These are phyloP conservation scores for Gouania willdenowi DNA, from an alignment of 2,797 vertebrate genomes.

Conservation along the genomic window DNA sequence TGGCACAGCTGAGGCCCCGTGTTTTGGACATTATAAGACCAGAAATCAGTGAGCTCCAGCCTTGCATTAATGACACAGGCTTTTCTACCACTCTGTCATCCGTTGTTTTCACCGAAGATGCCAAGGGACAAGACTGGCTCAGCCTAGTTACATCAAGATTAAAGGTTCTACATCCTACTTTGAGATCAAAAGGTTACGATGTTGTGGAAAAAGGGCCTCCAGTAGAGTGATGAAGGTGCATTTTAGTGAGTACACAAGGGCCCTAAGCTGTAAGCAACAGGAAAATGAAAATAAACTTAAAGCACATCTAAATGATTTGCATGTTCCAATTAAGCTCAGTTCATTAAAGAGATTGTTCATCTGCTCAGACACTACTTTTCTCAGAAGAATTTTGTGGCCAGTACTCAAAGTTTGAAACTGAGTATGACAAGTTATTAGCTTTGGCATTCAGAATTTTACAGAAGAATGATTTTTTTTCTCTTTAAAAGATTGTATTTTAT, in stretches of 20 bases:
- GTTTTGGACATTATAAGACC: constrained; percentile 38
- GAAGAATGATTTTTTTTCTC: too few species aligned
- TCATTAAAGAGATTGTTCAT: constrained; percentile 29
- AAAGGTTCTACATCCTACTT: constrained; percentile 48
- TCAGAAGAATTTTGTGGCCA: constrained; percentile 9
- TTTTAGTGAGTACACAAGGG: constrained; percentile 33
- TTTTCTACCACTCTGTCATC: constrained; percentile 46
- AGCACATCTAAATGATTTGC: constrained; percentile 22
- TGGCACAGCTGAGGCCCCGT: constrained; percentile 62
- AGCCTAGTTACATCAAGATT: constrained; percentile 55
- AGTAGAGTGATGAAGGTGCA: constrained; percentile 19
- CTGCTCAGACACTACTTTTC: constrained; percentile 16
- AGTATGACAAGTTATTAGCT: constrained; percentile 4
- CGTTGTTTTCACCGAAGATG: constrained; percentile 37
- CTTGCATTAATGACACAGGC: constrained; percentile 57
- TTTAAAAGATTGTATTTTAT: constrained; percentile 7
- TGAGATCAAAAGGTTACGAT: constrained; percentile 42
- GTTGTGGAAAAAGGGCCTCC: constrained; percentile 34
- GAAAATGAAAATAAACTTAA: constrained; percentile 20
- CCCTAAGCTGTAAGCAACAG: constrained; percentile 23
- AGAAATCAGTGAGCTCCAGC: constrained; percentile 45
- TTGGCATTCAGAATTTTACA: constrained; percentile 15
- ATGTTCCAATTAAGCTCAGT: constrained; percentile 25
- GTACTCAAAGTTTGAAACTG: constrained; percentile 2
- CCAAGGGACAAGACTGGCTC: constrained; percentile 27